Evolutionary conservation across 1,140 invertebrate species (phyloP), one percentile per base, ranked within the genome.

Genomic region (Lithobius niger): DNA sequence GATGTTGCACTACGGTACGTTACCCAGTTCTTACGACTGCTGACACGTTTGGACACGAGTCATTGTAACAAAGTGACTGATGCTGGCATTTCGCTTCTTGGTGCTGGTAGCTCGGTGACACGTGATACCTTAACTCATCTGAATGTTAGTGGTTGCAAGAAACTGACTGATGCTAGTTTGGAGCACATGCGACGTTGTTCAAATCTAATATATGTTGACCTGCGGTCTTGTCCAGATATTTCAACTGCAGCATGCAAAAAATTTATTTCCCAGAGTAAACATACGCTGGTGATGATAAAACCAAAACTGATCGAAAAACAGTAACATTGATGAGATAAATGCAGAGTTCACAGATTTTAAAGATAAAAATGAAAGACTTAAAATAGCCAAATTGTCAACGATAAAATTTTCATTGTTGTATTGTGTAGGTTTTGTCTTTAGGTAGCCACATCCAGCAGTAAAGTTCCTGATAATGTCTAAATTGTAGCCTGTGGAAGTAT

Each of bases 61-160:
- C 85, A 83, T 27, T 93, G 89, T 69, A 80, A 82, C 28, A 76
- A 86, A n/a, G 76, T 95, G 10, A 88, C 87, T 0, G 88, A 93
- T 67, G 83, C 84, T 3, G 89, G 88, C 26, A 82, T 93, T n/a
- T 84, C 86, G 1, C 84, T 88, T 65, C 74, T 95, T 26, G 80
- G 81, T 13, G 78, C 81, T 57, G 71, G 77, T 57, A 77, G 78
- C 56, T 73, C 80, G 52, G 69, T 77, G 57, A 73, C 81, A 24
- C 65, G 81, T 1, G 65, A 67, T 4, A 78, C 75, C 21, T 66
- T 87, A 2, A 69, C 74, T 2, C 75, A 76, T 31, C 67, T 91
- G 0, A 86, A 90, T 68, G 68, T 95, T 28, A 83, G 84, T 27
- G 84, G 83, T 44, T 90, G 89, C 67, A 77, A 81, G 40, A 71